A percentile compares a stretch with the other conserved stretches of the same genome.
Evolutionary conservation across 2,888 invertebrate genomes (phyloP).

Genomic region (Papilio demoleus): DNA sequence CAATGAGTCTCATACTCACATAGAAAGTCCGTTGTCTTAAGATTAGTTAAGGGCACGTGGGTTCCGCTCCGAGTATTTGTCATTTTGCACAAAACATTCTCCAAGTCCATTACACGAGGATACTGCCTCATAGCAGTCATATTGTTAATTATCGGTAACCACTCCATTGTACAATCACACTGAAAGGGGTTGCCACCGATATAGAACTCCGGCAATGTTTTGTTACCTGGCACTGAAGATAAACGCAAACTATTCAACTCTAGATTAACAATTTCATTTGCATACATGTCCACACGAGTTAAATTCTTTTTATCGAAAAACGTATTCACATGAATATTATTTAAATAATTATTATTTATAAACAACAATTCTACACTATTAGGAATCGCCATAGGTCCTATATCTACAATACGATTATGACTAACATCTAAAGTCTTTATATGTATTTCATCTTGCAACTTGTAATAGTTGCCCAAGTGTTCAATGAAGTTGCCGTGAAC

Average conservation of each 20-base stretch:
- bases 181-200: slow-evolving; percentile 96
- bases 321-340: slow-evolving; percentile 91
- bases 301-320: slow-evolving; percentile 93
- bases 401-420: slow-evolving; percentile 93
- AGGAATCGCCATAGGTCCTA: slow-evolving; percentile 93
- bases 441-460: slow-evolving; percentile 90
- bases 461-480: slow-evolving; percentile 94
- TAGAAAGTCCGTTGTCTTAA: slow-evolving; percentile 92
- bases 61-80: slow-evolving; percentile 92
- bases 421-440: slow-evolving; percentile 95
- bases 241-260: slow-evolving; percentile 92
- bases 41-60: slow-evolving; percentile 89
- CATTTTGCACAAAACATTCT: slow-evolving; percentile 94
- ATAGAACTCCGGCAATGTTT: slow-evolving; percentile 93
- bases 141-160: slow-evolving; percentile 95
- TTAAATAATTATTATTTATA: slow-evolving; percentile 94
- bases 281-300: slow-evolving; percentile 94
- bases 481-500: slow-evolving; percentile 95
- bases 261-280: slow-evolving; percentile 92
- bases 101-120: slow-evolving; percentile 94
- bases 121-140: slow-evolving; percentile 92
- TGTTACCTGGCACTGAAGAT: slow-evolving; percentile 88
- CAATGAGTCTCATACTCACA: slow-evolving; percentile 97
- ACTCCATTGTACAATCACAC: slow-evolving; percentile 98
- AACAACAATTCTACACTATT: slow-evolving; percentile 94